Evolutionary conservation across 2,113 vertebrate species (phyloP), one percentile per base, ranked within the genome.

Genomic region (Melierax canorus): DNA sequence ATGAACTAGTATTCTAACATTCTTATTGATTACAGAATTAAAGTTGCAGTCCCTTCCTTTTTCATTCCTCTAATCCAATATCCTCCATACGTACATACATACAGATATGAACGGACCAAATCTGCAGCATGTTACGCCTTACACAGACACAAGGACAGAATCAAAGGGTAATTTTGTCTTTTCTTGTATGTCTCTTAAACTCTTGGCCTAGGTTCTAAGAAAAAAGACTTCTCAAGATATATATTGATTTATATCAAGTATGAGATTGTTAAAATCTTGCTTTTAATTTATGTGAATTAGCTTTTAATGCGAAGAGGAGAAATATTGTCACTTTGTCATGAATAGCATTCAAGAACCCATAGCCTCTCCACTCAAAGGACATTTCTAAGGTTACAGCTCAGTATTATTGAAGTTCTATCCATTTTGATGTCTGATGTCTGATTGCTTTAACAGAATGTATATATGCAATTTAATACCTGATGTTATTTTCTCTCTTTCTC

Each of bases 401-500:
- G 26, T 74, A 50, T 39, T 88, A 53, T 3, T 45, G 21, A 68
- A 88, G 29, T 55, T 67, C 72, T 81, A 48, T 30, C 45, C 15
- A 48, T 83, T 96, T 58, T 86, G 32, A 43, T 45, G 12, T 50
- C 45, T 38, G 50, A 77, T 66, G 12, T 50, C 45, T 38, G 50
- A 77, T 68, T 90, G 15, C 55, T 95, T 96, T 92, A 86, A 89
- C 5, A 32, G 46, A 15, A 41, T 8, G 38, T 17, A 43, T 68
- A 51, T 36, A 58, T 48, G 48, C 73, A 76, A 85, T 83, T 63
- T 94, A 91, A 88, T 48, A 64, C 6, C 85, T 96, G 53, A 92
- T 81, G 36, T 60, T 91, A 67, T 51, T 75, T 91, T 95, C 58
- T 82, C 34, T 88, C 41, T 97, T 30, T 83, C 58, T 96, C 59